Base-by-base conservation (phyloP, 2,797 vertebrate genomes). In the Mormyrus hasselquistii region DNA sequence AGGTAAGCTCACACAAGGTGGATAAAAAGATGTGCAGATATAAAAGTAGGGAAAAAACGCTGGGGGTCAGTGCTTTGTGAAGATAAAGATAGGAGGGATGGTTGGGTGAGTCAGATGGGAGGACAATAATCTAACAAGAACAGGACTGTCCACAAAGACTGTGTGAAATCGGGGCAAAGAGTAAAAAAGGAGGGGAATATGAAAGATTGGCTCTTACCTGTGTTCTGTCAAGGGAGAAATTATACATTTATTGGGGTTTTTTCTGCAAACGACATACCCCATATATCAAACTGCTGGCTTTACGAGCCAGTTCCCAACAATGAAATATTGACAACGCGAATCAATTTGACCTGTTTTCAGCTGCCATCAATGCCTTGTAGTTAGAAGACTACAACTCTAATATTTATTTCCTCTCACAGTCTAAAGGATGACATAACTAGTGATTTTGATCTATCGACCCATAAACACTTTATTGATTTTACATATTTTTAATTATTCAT, bases 171-270 rank as follows among this genome's bases (percentile, higher is more conserved):
- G 2, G 41, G 69, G 76, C 14, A 44, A 47, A 82, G 76, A 82
- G 41, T 82, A 47, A n/a, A 41, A 47, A 82, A n/a, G 8, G 41
- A 47, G 41, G 41, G 34, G 76, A 82, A 82, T 47, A 16, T 82
- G 76, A 82, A 82, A 82, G 38, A 82, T 47, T 82, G 76, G 41
- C 41, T 82, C 2, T 96, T 96, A 93, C 95, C 96, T 93, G 97
- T 98, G 98, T 97, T 98, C 97, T 97, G 97, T 98, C 97, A 99
- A 98, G 98, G 98, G 98, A 99, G 97, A 99, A 99, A 99, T 99
- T 99, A 99, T 98, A 98, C 98, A 98, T 98, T 98, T 98, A 98
- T 97, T 96, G 96, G 97, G 97, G 97, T 97, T 99, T 98, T 98
- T 98, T 97, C 97, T 97, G 97, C 97, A 97, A 96, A 96, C 97